Conservation (phyloP, 2,888 invertebrate genomes). For the Acrocyrtus sp. region DNA sequence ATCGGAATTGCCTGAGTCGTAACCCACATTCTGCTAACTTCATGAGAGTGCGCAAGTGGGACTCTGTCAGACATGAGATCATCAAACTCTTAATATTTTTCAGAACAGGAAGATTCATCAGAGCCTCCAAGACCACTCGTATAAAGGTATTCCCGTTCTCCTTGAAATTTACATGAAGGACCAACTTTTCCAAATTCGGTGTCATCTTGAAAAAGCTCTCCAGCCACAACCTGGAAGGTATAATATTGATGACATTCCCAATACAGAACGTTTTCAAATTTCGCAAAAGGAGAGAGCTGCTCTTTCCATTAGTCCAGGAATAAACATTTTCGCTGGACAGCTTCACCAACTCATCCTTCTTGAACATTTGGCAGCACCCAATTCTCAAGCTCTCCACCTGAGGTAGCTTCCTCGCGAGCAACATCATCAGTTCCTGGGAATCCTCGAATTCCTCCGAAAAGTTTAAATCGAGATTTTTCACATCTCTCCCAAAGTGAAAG, state of each 20-base stretch:
- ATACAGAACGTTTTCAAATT: slow-evolving; percentile 43
- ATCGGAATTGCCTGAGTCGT: slow-evolving; percentile 40
- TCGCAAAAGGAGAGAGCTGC: background rate
- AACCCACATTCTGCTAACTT: slow-evolving; percentile 47
- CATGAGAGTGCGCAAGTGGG: slow-evolving; percentile 36
- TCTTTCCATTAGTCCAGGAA: slow-evolving; percentile 11
- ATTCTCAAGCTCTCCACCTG: slow-evolving; percentile 44
- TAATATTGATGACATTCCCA: slow-evolving; percentile 44
- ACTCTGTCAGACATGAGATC: slow-evolving; percentile 48
- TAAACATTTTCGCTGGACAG: background rate
- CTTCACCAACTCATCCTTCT: slow-evolving; percentile 14
- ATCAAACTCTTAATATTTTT: slow-evolving; percentile 35
- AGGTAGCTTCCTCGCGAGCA: slow-evolving; percentile 31
- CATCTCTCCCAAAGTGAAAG: slow-evolving; percentile 44
- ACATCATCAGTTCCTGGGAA: slow-evolving; percentile 27
- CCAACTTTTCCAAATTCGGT: slow-evolving; percentile 48
- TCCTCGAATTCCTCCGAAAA: slow-evolving; percentile 46
- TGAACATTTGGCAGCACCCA: slow-evolving; percentile 51
- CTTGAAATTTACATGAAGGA: slow-evolving; percentile 51
- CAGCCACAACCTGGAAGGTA: slow-evolving; percentile 38
- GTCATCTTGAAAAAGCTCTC: slow-evolving; percentile 44
- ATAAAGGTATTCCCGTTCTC: slow-evolving; percentile 52
- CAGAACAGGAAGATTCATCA: slow-evolving; percentile 23
- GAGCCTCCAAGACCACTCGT: slow-evolving; percentile 37
- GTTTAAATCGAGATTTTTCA: slow-evolving; percentile 45